Conservation (phyloP, 2,113 vertebrate species). For the Psophia crepitans region DNA sequence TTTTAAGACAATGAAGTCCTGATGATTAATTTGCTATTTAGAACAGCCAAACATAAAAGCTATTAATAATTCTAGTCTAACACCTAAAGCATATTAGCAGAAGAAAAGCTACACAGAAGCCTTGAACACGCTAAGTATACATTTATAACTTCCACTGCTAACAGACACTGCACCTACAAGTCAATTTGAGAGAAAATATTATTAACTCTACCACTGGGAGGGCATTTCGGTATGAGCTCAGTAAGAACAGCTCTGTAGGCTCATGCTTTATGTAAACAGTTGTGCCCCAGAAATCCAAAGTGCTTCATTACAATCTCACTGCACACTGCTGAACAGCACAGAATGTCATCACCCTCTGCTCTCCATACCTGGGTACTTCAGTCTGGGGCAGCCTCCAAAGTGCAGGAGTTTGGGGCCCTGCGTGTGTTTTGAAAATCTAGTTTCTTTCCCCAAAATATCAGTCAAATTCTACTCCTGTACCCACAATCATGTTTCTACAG, state of each 20-base stretch:
- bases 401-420: background rate
- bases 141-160: background rate
- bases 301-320: background rate
- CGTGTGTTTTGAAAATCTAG: background rate
- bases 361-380: background rate
- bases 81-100: background rate
- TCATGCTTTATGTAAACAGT: background rate
- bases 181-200: background rate
- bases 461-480: background rate
- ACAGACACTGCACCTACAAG: background rate
- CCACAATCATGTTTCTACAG: background rate
- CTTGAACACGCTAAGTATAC: background rate
- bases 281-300: background rate
- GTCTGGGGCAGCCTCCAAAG: background rate
- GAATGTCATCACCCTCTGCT: background rate
- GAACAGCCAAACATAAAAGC: background rate
- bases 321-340: background rate
- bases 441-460: background rate
- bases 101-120: background rate
- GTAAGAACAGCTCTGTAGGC: background rate
- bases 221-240: background rate
- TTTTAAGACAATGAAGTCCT: background rate
- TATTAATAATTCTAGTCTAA: background rate
- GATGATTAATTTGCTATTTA: background rate
- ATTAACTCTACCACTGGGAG: background rate